Base-by-base conservation (phyloP, 2,797 vertebrate genomes). In the Eulemur mongoz region DNA sequence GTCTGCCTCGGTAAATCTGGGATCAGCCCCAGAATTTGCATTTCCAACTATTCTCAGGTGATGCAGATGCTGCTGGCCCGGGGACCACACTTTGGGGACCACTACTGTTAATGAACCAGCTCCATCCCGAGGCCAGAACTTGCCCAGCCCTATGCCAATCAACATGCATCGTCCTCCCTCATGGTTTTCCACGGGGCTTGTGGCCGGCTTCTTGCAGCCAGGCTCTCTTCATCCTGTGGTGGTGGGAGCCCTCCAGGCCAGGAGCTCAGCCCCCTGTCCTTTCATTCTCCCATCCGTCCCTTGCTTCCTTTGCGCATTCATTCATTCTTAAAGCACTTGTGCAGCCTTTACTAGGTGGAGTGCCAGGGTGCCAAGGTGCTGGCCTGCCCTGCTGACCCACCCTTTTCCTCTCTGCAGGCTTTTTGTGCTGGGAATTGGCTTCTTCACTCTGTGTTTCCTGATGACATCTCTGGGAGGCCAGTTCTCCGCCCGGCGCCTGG, bases 391-490 rank as follows among this genome's bases (percentile, higher is more conserved):
- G 17, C 52, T 88, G 70, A 96, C 65, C 79, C 0, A 1, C 52
- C 35, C 20, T 72, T 11, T 79, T 61, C 54, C 69, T 75, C 93
- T 95, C 97, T 4, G 0, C 98, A 99, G 99, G 99, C 99, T 99
- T 97, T 99, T 99, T 38, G 99, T 99, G 98, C 99, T 99, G 98
- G 99, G 99, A 94, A 99, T 99, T 61, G 99, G 99, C 98, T 99
- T 99, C 99, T 99, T 99, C 99, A 99, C 99, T 5, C 98, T 99
- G 96, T 99, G 99, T 98, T 99, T 99, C 98, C 99, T 99, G 98
- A 99, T 99, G 99, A 99, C 99, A 0, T 99, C 99, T 40, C 99
- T 99, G 96, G 99, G 99, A 97, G 99, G 99, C 95, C 99, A 99
- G 98, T 99, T 99, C 98, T 99, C 99, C 0, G 98, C 99, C 98